phyloP scores from a whole-genome alignment of 1,140 invertebrate genomes.

The Aplysia californica region DNA sequence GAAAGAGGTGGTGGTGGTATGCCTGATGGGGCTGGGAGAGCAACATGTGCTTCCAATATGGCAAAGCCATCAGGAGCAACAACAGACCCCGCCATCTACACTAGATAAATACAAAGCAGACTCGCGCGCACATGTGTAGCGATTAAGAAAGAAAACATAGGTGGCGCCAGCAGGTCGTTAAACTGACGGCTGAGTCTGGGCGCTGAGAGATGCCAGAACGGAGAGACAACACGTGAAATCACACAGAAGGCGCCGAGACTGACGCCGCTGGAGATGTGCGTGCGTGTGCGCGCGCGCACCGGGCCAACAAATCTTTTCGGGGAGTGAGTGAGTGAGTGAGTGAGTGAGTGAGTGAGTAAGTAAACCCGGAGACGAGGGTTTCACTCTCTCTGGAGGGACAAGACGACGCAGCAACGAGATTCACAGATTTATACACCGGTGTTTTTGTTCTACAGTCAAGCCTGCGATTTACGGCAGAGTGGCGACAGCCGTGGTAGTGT shows the following conservation, averaged over 20 bases:
- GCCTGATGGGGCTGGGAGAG: neutral
- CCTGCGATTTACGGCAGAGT: too few relatives aligned
- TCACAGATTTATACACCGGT: too few relatives aligned
- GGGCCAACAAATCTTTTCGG: neutral
- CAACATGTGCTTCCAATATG: conserved; percentile 37
- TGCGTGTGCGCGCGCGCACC: neutral
- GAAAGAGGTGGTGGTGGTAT: neutral
- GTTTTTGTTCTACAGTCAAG: too few relatives aligned
- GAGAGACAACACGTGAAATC: conserved; percentile 35
- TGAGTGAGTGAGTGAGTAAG: neutral
- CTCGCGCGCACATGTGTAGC: conserved; percentile 48
- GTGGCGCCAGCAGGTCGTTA: conserved; percentile 50
- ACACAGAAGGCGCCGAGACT: conserved; percentile 32
- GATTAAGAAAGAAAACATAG: conserved; percentile 55
- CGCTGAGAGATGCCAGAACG: conserved; percentile 25
- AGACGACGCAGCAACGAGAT: too few relatives aligned
- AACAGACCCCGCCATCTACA: conserved; percentile 25
- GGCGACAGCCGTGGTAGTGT: too few relatives aligned
- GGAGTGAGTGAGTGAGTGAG: neutral
- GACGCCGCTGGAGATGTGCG: neutral
- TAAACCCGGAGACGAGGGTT: too few relatives aligned
- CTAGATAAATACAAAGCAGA: conserved; percentile 40
- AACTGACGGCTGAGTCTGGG: conserved; percentile 33
- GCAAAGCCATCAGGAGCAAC: conserved; percentile 26
- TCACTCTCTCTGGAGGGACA: too few relatives aligned